Evolutionary conservation across 2,113 vertebrate species (phyloP), one percentile per base, ranked within the genome.

Genomic region (Polypterus senegalus): DNA sequence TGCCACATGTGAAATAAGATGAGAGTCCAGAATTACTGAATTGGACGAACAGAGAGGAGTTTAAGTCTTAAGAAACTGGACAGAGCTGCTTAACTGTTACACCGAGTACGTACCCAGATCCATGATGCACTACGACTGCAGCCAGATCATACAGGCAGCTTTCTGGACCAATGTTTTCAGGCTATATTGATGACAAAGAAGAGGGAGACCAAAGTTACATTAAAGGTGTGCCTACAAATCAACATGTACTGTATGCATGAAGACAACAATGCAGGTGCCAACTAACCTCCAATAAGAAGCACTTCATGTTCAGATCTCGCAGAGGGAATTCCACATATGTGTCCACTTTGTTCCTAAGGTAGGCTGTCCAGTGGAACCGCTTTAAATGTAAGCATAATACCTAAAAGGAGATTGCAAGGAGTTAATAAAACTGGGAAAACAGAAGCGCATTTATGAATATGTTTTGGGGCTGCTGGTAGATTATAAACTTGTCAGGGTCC

Each of bases 311-410:
- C 72, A 98, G 86, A 69, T 86, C 89, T 74, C 80, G 81, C 67
- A 97, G 80, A 5, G 96, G 96, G 72, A 97, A 99, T 57, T 97
- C 91, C 61, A 99, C 94, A 0, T 96, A 99, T 0, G 93, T 99
- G 63, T 98, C 95, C 55, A 99, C 89, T 76, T 99, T 99, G 76
- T 99, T 98, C 66, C 96, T 87, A 76, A 99, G 81, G 82, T 96
- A 98, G 0, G 94, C 93, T 27, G 96, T 99, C 96, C 95, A 98
- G 69, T 99, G 96, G 74, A 99, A 99, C 69, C 96, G 82, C 69
- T 99, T 99, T 70, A 99, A 83, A 77, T 99, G 95, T 78, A 99
- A 88, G 85, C 94, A 97, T 61, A 99, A 87, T 76, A 97, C 95
- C 96, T 99, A 11, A 1, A 11, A 65, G n/a, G 57, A 10, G 52